Evolutionary conservation across 2,113 vertebrate genomes (phyloP).

Genomic region (Petrocephalus microphthalmus): DNA sequence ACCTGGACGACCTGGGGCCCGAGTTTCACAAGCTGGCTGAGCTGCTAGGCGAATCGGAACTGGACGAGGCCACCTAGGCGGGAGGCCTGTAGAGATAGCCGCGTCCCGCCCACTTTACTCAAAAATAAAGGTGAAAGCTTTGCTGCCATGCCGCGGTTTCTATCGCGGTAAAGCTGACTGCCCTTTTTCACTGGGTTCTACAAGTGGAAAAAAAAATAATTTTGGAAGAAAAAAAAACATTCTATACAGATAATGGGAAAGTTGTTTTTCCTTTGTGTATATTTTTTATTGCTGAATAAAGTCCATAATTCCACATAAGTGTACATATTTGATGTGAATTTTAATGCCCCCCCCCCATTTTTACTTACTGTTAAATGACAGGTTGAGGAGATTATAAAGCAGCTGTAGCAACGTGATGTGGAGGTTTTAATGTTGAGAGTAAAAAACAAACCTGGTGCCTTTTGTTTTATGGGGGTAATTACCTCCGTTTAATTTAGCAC

Average conservation of each 20-base stretch:
- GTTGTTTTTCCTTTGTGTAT: conserved; percentile 76
- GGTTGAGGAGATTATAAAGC: background rate
- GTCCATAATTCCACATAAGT: conserved; percentile 61
- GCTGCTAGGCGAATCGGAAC: conserved; percentile 71
- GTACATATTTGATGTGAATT: conserved; percentile 44
- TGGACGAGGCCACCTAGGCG: conserved; percentile 71
- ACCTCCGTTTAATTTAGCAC: background rate
- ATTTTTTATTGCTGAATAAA: conserved; percentile 81
- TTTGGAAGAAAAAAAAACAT: conserved; percentile 54
- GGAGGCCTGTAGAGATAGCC: conserved; percentile 36
- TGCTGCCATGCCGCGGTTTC: conserved; percentile 57
- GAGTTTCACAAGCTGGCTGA: conserved; percentile 73
- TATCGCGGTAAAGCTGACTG: conserved; percentile 71
- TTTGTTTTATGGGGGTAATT: background rate
- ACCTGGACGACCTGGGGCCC: conserved; percentile 86
- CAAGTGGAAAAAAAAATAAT: conserved; percentile 50
- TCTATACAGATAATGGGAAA: conserved; percentile 43
- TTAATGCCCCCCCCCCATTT: background rate
- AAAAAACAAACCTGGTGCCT: background rate
- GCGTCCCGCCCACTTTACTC: conserved; percentile 33
- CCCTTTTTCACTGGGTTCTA: conserved; percentile 70
- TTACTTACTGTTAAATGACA: background rate
- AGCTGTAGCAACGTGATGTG: background rate
- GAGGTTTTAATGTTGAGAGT: background rate
- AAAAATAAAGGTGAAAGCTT: conserved; percentile 36